Percentiles rank a stretch among this genome's conserved stretches.
Conservation (phyloP, 2,113 vertebrate species). For the Brienomyrus brachyistius region DNA sequence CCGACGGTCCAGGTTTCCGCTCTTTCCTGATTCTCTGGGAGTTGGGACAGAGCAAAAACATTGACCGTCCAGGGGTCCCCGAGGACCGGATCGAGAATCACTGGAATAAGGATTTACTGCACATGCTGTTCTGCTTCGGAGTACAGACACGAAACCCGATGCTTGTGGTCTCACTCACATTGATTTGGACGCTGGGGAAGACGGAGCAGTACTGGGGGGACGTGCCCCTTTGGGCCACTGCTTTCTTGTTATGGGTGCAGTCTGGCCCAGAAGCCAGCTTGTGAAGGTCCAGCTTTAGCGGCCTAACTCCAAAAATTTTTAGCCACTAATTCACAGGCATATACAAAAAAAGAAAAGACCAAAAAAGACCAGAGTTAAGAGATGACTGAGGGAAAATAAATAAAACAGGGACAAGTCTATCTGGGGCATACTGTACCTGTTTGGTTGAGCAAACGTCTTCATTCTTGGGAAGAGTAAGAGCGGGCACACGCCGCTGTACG, state of each 20-base stretch:
- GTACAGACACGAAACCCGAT: neutral
- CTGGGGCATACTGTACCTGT: constrained; percentile 49
- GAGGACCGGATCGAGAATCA: neutral
- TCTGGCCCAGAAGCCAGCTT: constrained; percentile 55
- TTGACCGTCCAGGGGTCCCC: neutral
- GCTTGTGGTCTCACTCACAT: constrained; percentile 49
- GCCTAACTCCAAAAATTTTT: constrained; percentile 60
- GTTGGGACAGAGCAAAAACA: neutral
- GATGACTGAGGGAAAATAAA: neutral
- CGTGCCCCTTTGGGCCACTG: constrained; percentile 44
- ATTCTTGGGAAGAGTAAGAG: constrained; percentile 52
- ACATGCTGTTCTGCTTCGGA: neutral
- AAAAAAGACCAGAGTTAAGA: neutral
- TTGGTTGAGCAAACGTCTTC: constrained; percentile 66
- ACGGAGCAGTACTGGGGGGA: constrained; percentile 57
- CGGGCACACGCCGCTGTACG: constrained; percentile 33
- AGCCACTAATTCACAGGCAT: constrained; percentile 60
- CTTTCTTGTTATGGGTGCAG: constrained; percentile 53
- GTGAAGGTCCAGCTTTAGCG: constrained; percentile 65
- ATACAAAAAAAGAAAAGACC: neutral
- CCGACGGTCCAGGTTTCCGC: neutral
- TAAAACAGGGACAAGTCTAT: neutral
- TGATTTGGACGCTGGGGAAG: constrained; percentile 63
- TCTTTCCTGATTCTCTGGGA: neutral
- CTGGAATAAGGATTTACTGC: neutral